Percentiles rank a stretch among this genome's conserved stretches.
These are phyloP conservation scores for Myxocyprinus asiaticus DNA, from an alignment of 2,113 vertebrate genomes.

Conservation along the genomic window DNA sequence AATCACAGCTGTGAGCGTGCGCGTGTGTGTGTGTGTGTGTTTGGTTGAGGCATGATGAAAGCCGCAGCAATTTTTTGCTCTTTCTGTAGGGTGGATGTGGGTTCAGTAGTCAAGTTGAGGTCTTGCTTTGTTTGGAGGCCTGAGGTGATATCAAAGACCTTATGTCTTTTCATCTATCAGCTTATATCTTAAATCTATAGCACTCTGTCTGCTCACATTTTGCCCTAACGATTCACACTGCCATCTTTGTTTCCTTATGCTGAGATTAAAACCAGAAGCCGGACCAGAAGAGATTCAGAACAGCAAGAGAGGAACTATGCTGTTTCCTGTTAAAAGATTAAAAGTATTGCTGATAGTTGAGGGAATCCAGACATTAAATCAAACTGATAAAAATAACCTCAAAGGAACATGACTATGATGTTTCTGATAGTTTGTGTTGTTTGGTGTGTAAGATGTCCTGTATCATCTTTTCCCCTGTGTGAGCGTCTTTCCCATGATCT, in stretches of 20 bases:
- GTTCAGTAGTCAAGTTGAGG: neutral
- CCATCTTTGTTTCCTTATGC: neutral
- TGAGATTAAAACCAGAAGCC: neutral
- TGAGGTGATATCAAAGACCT: neutral
- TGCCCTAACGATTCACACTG: neutral
- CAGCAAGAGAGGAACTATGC: conserved; percentile 3
- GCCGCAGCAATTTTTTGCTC: too few species aligned
- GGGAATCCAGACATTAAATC: neutral
- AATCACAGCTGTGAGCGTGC: neutral
- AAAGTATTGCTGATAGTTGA: neutral
- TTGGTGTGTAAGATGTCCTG: neutral
- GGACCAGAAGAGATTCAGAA: neutral
- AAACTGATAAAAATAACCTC: neutral
- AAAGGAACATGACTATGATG: conserved; percentile 12
- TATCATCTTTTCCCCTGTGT: neutral
- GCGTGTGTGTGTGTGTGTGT: too few species aligned
- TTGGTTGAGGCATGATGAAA: too few species aligned
- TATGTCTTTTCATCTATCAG: conserved; percentile 5
- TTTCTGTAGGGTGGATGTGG: neutral
- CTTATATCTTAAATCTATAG: neutral
- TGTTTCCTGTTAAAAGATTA: neutral
- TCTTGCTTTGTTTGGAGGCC: neutral
- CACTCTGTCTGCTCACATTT: neutral
- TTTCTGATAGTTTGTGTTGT: conserved; percentile 8
- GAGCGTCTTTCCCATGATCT: conserved; percentile 5